A percentile compares a stretch with the other conserved stretches of the same genome.
phyloP scores from a whole-genome alignment of 2,797 vertebrate species.

The Bryconaethiops microstoma region DNA sequence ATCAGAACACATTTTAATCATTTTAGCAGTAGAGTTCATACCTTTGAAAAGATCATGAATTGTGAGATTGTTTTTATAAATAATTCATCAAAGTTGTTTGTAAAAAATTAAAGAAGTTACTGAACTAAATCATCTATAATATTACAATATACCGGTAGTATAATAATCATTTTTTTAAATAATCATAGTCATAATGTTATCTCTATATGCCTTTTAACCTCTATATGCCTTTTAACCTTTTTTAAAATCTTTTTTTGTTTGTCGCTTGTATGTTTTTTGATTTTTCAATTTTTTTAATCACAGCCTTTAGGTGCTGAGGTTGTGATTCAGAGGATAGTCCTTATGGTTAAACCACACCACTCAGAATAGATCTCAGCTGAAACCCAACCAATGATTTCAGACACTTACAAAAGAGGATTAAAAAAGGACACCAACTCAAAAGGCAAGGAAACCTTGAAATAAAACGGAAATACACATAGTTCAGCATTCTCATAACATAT shows the following conservation, averaged over 20 bases:
- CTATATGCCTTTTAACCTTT: constrained; percentile 58
- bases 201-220: constrained; percentile 83
- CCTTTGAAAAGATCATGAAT: constrained; percentile 86
- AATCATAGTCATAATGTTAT: constrained; percentile 84
- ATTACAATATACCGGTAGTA: constrained; percentile 88
- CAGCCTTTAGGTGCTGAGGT: constrained; percentile 76
- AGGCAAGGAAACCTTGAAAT: constrained; percentile 68
- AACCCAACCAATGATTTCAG: constrained; percentile 73
- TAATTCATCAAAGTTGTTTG: constrained; percentile 87
- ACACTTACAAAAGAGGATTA: constrained; percentile 68
- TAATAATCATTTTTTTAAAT: constrained; percentile 83
- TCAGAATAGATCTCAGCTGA: constrained; percentile 75
- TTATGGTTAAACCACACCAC: constrained; percentile 75
- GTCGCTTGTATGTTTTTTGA: background rate
- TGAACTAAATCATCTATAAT: constrained; percentile 89
- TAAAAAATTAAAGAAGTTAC: constrained; percentile 90
- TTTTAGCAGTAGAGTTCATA: constrained; percentile 85
- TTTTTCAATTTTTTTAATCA: constrained; percentile 50
- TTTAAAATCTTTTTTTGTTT: constrained; percentile 66
- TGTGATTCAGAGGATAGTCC: constrained; percentile 77
- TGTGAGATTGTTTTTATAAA: constrained; percentile 89
- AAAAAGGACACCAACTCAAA: constrained; percentile 68
- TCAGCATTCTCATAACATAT: constrained; percentile 77
- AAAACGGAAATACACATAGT: constrained; percentile 70
- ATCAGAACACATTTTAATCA: constrained; percentile 83